Evolutionary conservation across 2,888 invertebrate genomes (phyloP).

Genomic region (Pycnomerus fuliginosus): DNA sequence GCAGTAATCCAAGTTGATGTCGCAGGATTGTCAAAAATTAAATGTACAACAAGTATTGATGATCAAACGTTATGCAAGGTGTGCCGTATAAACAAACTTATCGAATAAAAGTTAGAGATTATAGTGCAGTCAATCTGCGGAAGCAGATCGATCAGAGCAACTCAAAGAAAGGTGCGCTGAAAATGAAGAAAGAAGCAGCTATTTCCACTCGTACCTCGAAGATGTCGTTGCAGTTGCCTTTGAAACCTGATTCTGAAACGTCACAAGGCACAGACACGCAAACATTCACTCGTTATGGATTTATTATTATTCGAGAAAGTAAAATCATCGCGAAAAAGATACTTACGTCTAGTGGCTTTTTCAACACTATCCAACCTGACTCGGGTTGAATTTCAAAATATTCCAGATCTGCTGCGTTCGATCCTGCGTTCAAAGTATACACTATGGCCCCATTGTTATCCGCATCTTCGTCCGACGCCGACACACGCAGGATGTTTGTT

Average conservation of each 20-base stretch:
- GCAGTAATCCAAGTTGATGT: no score
- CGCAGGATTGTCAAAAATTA: slow-evolving; percentile 2
- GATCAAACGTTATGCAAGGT: slow-evolving; percentile 50
- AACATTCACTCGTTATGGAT: slow-evolving; percentile 25
- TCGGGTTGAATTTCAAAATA: slow-evolving; percentile 97
- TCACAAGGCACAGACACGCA: slow-evolving; percentile 20
- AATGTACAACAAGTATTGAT: slow-evolving; percentile 36
- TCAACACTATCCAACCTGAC: slow-evolving; percentile 95
- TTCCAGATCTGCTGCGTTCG: slow-evolving; percentile 85
- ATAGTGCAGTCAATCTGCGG: slow-evolving; percentile 51
- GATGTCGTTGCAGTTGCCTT: slow-evolving; percentile 12
- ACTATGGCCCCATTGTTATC: slow-evolving; percentile 95
- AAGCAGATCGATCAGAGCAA: slow-evolving; percentile 57
- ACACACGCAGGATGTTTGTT: slow-evolving; percentile 90
- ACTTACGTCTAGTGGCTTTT: slow-evolving; percentile 96
- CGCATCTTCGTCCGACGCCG: slow-evolving; percentile 95
- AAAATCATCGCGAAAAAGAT: slow-evolving; percentile 44
- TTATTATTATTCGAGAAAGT: slow-evolving; percentile 25
- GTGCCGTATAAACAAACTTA: slow-evolving; percentile 68
- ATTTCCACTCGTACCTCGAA: slow-evolving; percentile 51
- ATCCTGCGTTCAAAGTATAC: slow-evolving; percentile 86
- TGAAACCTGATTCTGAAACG: slow-evolving; percentile 16
- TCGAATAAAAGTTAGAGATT: slow-evolving; percentile 52
- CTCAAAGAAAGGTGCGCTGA: slow-evolving; percentile 72
- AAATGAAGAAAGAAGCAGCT: slow-evolving; percentile 66